A percentile compares a stretch with the other conserved stretches of the same genome.
Evolutionary conservation across 2,797 vertebrate species (phyloP).

Genomic region (Coilia nasus): DNA sequence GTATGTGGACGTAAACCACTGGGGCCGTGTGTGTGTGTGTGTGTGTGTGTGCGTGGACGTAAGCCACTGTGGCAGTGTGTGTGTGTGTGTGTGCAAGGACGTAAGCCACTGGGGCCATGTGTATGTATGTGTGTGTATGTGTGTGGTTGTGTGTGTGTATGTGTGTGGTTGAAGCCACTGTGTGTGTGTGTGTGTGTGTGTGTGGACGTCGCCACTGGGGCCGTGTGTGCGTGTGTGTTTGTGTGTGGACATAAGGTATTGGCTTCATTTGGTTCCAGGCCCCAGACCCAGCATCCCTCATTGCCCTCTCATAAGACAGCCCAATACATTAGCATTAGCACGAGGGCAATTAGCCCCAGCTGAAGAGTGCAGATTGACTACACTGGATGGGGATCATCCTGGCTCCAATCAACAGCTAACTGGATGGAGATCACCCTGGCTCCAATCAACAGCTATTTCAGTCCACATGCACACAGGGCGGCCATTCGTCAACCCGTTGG

Average conservation of each 20-base stretch:
- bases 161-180: too few relatives aligned
- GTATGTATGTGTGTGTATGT: too few relatives aligned
- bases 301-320: neutral
- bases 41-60: too few relatives aligned
- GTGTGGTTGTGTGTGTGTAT: too few relatives aligned
- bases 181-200: neutral
- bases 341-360: slow-evolving; percentile 31
- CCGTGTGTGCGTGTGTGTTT: neutral
- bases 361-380: slow-evolving; percentile 17
- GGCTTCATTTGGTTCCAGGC: neutral
- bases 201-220: neutral
- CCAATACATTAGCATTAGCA: slow-evolving; percentile 29
- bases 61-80: too few relatives aligned
- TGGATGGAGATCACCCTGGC: neutral
- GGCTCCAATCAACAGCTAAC: neutral
- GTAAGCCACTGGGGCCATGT: too few relatives aligned
- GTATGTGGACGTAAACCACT: too few relatives aligned
- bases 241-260: neutral
- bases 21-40: too few relatives aligned
- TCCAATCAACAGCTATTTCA: neutral
- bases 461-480: neutral
- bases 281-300: neutral
- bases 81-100: too few relatives aligned
- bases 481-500: neutral
- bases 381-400: slow-evolving; percentile 16